Evolutionary conservation across 1,140 invertebrate species (phyloP).

Genomic region (Linepithema humile): DNA sequence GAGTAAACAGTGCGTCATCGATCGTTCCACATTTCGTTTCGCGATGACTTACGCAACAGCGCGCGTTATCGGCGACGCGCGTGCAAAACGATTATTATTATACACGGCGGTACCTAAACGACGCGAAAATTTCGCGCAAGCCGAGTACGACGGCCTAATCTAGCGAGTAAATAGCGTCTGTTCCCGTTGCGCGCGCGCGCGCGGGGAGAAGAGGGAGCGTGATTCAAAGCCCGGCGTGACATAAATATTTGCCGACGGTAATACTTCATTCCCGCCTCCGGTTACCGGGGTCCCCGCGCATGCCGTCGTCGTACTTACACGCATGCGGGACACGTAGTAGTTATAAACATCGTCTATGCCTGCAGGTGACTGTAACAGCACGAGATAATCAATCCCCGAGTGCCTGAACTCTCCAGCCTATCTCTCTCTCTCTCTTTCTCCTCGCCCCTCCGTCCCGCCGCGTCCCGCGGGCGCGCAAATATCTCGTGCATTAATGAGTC

Average conservation of each 20-base stretch:
- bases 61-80: constrained; percentile 41
- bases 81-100: constrained; percentile 38
- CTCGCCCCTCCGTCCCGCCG: not conserved
- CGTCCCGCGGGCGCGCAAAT: constrained; percentile 58
- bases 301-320: constrained; percentile 37
- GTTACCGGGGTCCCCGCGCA: constrained; percentile 49
- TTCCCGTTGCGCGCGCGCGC: not conserved
- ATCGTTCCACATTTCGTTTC: not conserved
- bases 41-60: constrained; percentile 39
- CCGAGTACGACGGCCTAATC: constrained; percentile 6
- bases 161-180: constrained; percentile 20
- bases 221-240: constrained; percentile 60
- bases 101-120: not conserved
- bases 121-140: not conserved
- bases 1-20: constrained; percentile 32
- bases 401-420: constrained; percentile 42
- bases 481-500: constrained; percentile 73
- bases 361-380: constrained; percentile 71
- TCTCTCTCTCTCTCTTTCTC: not conserved
- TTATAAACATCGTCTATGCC: constrained; percentile 71
- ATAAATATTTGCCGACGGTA: constrained; percentile 70
- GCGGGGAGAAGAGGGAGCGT: not conserved
- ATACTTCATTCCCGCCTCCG: constrained; percentile 64
- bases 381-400: constrained; percentile 72
- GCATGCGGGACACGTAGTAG: constrained; percentile 63